Evolutionary conservation across 2,888 invertebrate species (phyloP), one percentile per base, ranked within the genome.

Genomic region (Auanema freiburgensis): DNA sequence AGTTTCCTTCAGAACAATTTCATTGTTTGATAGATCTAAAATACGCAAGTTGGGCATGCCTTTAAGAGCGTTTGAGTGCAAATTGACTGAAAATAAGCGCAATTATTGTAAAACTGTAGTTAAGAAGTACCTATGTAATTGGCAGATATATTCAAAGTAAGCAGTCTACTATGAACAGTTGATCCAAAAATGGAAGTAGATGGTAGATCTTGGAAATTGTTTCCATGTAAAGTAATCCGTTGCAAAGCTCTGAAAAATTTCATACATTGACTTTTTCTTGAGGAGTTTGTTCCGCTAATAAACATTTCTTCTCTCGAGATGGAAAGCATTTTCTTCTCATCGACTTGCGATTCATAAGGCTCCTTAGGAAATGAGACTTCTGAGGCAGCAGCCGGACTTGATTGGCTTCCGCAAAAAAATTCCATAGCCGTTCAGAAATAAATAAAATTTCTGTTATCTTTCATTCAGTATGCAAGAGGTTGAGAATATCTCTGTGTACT

Each of bases 171-270:
- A 52, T 81, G 79, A n/a, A 63, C 46, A 33, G 60, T 58, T 0
- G 63, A 63, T 2, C 80, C 80, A 58, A 83, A 83, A 24, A 83
- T 67, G 14, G 83, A 77, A 1, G 69, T 69, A 18, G 75, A 63
- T 8, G 83, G 80, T 11, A 83, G 71, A 52, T 83, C 79, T 74
- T 81, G 79, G 71, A 83, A 83, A 58, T 83, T 83, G 66, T 83
- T 83, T 6, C 83, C 83, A 59, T 81, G 81, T 65, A 83, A 81
- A 10, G 82, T 83, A 24, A 83, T 69, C 55, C 69, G 72, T 57
- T 70, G 69, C 10, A 83, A 65, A 18, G 63, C 57, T 61, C 78
- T 77, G 62, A 63, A 10, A 23, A 21, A n/a, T n/a, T n/a, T 18
- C 43, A n/a, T 44, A 14, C 5, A 44, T n/a, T 44, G 23, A 1